These are phyloP conservation scores for Emydocephalus ijimae DNA, from an alignment of 2,113 vertebrate genomes.

Conservation along the genomic window DNA sequence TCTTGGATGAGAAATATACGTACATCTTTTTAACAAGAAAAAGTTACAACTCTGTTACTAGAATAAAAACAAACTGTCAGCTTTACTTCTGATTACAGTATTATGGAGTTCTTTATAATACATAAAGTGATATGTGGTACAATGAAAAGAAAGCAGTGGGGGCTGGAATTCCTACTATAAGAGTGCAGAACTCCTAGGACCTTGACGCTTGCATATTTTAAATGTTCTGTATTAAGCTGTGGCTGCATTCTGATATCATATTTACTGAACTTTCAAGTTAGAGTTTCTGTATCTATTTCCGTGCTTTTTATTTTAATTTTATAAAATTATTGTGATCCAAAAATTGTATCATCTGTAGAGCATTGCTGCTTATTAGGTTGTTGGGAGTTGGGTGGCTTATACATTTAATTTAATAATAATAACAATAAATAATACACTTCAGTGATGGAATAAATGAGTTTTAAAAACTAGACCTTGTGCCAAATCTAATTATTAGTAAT, in stretches of 20 bases:
- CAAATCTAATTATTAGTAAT: not conserved
- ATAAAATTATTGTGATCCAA: not conserved
- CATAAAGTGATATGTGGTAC: not conserved
- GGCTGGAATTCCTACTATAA: not conserved
- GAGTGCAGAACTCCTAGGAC: not conserved
- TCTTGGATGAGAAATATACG: not conserved
- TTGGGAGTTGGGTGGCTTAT: not conserved
- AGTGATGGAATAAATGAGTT: not conserved
- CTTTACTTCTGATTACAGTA: not conserved
- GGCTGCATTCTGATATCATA: not conserved
- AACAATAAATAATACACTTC: not conserved
- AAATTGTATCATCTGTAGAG: not conserved
- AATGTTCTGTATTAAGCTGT: not conserved
- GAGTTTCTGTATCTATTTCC: not conserved
- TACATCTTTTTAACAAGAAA: not conserved
- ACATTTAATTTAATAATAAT: not conserved
- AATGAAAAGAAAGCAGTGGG: not conserved
- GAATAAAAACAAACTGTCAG: not conserved
- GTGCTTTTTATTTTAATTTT: not conserved
- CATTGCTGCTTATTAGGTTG: not conserved
- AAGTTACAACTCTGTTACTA: not conserved
- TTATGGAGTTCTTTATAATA: not conserved
- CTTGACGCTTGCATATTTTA: not conserved
- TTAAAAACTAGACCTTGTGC: not conserved
- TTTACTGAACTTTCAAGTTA: not conserved